Evolutionary conservation across 2,797 vertebrate genomes (phyloP).

Genomic region (Pitangus sulphuratus): DNA sequence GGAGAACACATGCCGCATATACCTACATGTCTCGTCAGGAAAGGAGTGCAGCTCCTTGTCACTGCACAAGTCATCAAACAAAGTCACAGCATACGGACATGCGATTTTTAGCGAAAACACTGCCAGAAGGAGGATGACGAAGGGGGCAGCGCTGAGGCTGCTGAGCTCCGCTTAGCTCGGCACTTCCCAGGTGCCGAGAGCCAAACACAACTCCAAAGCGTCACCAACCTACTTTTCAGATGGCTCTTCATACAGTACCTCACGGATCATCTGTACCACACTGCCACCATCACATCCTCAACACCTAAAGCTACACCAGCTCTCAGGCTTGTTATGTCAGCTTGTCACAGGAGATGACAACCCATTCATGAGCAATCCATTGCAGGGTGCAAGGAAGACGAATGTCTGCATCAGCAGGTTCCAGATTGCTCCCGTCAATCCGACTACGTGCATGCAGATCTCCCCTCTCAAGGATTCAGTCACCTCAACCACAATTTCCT

Average conservation of each 20-base stretch:
- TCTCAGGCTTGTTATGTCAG: neutral
- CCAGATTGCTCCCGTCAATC: neutral
- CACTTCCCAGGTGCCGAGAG: neutral
- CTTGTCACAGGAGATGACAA: neutral
- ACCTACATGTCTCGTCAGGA: neutral
- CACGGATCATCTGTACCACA: neutral
- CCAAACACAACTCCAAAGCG: neutral
- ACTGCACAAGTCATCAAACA: slow-evolving; percentile 7
- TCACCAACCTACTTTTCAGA: neutral
- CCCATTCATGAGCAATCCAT: neutral
- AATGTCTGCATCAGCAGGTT: neutral
- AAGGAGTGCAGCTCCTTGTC: neutral
- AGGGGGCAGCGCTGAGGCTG: neutral
- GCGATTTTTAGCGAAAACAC: neutral
- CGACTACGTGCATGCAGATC: rapidly evolving
- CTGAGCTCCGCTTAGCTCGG: neutral
- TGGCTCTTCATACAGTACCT: neutral
- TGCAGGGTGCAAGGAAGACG: neutral
- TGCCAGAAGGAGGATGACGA: neutral
- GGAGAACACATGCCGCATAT: neutral
- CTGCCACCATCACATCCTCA: neutral
- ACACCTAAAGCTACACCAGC: neutral
- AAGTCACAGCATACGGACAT: neutral
- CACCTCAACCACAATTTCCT: neutral
- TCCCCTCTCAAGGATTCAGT: neutral